Evolutionary conservation across 2,888 invertebrate species (phyloP), one percentile per base, ranked within the genome.

Genomic region (Siphonodentalium dalli): DNA sequence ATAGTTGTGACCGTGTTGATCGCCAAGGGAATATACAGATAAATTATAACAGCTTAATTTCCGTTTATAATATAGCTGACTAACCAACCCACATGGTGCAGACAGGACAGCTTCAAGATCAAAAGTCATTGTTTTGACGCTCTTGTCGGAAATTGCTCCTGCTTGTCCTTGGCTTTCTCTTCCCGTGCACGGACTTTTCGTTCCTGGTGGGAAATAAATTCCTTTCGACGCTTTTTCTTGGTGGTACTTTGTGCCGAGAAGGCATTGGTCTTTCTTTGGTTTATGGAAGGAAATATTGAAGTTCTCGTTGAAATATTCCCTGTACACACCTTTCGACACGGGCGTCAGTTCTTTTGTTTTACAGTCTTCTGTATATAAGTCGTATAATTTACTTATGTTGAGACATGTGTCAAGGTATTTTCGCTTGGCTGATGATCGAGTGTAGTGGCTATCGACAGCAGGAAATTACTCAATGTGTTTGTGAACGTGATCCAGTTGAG

Each of bases 391-490:
- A 24, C 11, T 23, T 18, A 38, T 35, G 15, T 26, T 37, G 13
- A 51, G 34, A 31, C 29, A 21, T 38, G 44, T 20, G 24, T 45
- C 51, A 21, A 51, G 24, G 27, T 51, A 51, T 27, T 51, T 28
- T 23, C 33, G 38, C 20, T 26, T 38, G 20, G 38, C 23, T 33
- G 21, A 24, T 38, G 38, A 38, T 38, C 51, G 35, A 27, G 35
- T 37, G 31, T 50, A 50, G 33, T 51, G 44, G 13, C 44, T 23
- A 15, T 21, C 34, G 18, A 51, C 24, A 18, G 44, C 21, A n/a
- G 43, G 38, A 31, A 51, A 51, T 26, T 38, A 44, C 31, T 44
- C 38, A 11, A 51, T 51, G 39, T 44, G 44, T 23, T 43, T 33
- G n/a, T 44, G 43, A 28, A 51, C 31, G 23, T 29, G 21, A 23